Base-by-base conservation (phyloP, 1,140 invertebrate species). In the Temnothorax longispinosus region DNA sequence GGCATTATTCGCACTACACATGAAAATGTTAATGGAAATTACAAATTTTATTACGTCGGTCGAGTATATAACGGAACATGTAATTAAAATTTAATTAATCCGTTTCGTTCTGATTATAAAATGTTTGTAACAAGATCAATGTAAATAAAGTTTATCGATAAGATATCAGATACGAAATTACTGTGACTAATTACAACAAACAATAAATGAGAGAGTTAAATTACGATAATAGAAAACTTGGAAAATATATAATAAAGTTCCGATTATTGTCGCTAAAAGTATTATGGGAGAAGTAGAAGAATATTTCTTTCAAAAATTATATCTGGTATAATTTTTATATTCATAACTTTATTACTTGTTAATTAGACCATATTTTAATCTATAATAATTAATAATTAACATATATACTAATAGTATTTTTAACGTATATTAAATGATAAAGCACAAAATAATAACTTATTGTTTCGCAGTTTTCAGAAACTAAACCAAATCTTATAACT, bases 341-440 rank as follows among this genome's bases (percentile, higher is more conserved):
- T 21, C 18, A 3, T 60, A 60, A 38, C 18, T 32, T 44, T 74
- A 71, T 54, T 54, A 54, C 27, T 76, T 5, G 3, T 72, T 56
- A 38, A 56, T 56, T 41, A 41, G 13, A 27, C 0, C 13, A 60
- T 41, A 0, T 18, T 76, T 58, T 18, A 58, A 76, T 41, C 27
- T 27, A 76, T 58, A 44, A 41, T 69, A 69, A 58, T 27, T 75
- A 52, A 74, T 54, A 38, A 6, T 54, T 54, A 72, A 74, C 18
- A 74, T 15, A 52, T 32, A 50, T 32, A 50, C 27, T 27, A 56
- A 15, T 27, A 27, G 10, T 52, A 72, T 58, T 58, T 50, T 41
- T 44, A 56, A 58, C 8, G 6, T 44, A 60, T 60, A 27, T 47
- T 44, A 2, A 27, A 47, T 47, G 41, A 58, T 21, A 58, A 75